Evolutionary conservation across 2,113 vertebrate species (phyloP).

Genomic region (Perca fluviatilis): DNA sequence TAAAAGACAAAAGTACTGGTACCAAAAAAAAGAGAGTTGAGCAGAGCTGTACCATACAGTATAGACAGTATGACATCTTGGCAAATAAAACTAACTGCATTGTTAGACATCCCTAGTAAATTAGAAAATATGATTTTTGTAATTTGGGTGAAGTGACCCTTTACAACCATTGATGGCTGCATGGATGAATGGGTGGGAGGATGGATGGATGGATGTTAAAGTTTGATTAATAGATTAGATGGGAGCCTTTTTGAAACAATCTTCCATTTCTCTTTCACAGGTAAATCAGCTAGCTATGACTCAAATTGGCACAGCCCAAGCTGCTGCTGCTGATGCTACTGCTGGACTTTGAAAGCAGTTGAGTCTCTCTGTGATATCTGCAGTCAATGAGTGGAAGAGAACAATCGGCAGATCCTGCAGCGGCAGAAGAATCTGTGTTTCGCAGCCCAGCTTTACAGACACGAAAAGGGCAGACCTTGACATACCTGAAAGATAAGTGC

Average conservation of each 20-base stretch:
- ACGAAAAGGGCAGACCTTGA: conserved; percentile 62
- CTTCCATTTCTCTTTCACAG: conserved; percentile 15
- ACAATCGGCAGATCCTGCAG: conserved; percentile 61
- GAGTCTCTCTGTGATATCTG: conserved; percentile 50
- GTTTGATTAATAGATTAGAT: conserved; percentile 46
- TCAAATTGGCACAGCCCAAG: conserved; percentile 57
- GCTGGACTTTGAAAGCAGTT: conserved; percentile 62
- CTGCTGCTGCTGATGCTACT: conserved; percentile 44
- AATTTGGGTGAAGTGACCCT: conserved; percentile 14
- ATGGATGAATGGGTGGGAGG: conserved; percentile 11
- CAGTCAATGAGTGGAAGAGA: conserved; percentile 66
- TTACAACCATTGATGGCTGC: not conserved
- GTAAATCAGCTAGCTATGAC: not conserved
- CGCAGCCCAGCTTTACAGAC: conserved; percentile 67
- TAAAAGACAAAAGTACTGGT: no score
- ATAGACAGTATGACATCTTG: not conserved
- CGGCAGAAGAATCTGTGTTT: conserved; percentile 39
- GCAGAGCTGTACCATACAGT: no score
- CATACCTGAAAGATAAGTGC: conserved; percentile 85
- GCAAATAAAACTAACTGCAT: not conserved
- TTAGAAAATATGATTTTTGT: not conserved
- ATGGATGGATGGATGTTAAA: conserved; percentile 39
- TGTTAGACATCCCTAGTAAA: not conserved
- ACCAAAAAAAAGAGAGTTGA: no score
- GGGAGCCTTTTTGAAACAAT: conserved; percentile 5